These are phyloP conservation scores for Pachyuromys duprasi DNA, from an alignment of 2,797 vertebrate species.

Conservation along the genomic window DNA sequence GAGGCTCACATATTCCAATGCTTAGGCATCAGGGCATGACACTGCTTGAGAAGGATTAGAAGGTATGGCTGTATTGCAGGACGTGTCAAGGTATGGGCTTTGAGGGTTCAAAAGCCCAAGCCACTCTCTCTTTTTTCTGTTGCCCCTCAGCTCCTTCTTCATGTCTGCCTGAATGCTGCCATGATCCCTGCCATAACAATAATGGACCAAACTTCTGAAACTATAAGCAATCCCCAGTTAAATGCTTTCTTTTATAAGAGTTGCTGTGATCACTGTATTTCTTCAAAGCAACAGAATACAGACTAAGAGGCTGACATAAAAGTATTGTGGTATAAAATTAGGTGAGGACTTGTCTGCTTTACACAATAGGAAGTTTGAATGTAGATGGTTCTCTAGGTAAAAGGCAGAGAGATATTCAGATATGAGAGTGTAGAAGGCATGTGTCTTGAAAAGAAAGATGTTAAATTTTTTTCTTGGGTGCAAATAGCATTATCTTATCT, in stretches of 20 bases:
- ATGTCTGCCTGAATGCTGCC: not conserved
- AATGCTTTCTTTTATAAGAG: not conserved
- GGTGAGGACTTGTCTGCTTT: not conserved
- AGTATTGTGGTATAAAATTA: too few relatives aligned
- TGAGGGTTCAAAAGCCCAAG: not conserved
- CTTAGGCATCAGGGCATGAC: not conserved
- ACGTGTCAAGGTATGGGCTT: not conserved
- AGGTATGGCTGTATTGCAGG: not conserved
- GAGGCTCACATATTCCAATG: not conserved
- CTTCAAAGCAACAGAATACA: not conserved
- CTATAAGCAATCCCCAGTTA: not conserved
- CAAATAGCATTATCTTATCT: not conserved
- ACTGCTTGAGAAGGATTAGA: not conserved
- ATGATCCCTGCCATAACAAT: not conserved
- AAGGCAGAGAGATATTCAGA: not conserved
- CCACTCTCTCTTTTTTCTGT: not conserved
- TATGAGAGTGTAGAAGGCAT: not conserved
- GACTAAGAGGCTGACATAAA: not conserved
- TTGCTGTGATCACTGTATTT: not conserved
- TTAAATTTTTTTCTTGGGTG: not conserved
- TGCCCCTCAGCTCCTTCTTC: too few relatives aligned
- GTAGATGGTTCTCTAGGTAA: not conserved
- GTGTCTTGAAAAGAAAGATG: not conserved
- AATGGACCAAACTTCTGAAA: not conserved
- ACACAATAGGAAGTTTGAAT: not conserved